Evolutionary conservation across 2,113 vertebrate species (phyloP).

Genomic region (Charadrius vociferus): DNA sequence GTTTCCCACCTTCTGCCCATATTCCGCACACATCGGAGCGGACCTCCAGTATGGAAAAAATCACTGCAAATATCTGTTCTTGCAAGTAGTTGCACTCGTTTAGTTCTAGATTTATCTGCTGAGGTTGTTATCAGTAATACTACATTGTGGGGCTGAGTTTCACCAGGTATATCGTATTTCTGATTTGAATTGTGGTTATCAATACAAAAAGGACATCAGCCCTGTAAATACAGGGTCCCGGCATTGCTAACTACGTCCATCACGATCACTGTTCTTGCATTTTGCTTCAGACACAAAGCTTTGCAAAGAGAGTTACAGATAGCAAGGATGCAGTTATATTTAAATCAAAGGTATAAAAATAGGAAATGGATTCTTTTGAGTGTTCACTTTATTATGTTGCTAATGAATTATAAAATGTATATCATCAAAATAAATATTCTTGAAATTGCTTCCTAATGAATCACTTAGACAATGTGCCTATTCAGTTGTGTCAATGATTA

Average conservation of each 20-base stretch:
- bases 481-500: slow-evolving; percentile 72
- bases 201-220: not conserved
- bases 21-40: not conserved
- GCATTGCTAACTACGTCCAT: not conserved
- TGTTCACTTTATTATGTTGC: slow-evolving; percentile 54
- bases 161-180: not conserved
- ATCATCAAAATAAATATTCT: slow-evolving; percentile 62
- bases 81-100: not conserved
- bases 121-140: not conserved
- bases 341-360: slow-evolving; percentile 51
- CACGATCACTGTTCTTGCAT: not conserved
- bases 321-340: slow-evolving; percentile 9
- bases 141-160: not conserved
- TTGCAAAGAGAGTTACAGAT: not conserved
- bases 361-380: not conserved
- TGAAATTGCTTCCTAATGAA: slow-evolving; percentile 63
- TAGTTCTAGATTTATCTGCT: not conserved
- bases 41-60: not conserved
- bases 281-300: not conserved
- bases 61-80: not conserved
- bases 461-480: slow-evolving; percentile 49
- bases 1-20: not conserved
- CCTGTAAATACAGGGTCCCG: not conserved
- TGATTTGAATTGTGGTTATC: not conserved
- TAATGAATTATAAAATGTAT: slow-evolving; percentile 62